Evolutionary conservation across 2,888 invertebrate species (phyloP).

Genomic region (Hypomecis punctinalis): DNA sequence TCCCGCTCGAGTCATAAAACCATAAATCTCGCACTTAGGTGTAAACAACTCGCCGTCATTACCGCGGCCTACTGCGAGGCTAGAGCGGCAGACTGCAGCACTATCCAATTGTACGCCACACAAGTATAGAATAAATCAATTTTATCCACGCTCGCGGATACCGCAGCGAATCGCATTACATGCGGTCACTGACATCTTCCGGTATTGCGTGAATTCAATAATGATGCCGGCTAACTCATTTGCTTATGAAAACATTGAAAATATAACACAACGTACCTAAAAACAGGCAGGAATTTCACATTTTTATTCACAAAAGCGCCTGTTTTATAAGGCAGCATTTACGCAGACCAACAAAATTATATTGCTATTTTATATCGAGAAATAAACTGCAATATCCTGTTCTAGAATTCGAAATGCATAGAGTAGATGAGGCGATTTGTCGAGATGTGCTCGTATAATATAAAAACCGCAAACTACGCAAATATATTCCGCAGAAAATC

Average conservation of each 20-base stretch:
- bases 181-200: slow-evolving; percentile 78
- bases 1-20: too few species aligned
- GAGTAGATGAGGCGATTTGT: slow-evolving; percentile 63
- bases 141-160: slow-evolving; percentile 72
- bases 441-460: slow-evolving; percentile 50
- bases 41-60: too few species aligned
- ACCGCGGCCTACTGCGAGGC: too few species aligned
- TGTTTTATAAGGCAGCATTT: slow-evolving; percentile 22
- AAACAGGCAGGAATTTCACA: background rate
- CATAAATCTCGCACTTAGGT: too few species aligned
- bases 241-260: slow-evolving; percentile 35
- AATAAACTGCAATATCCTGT: slow-evolving; percentile 49
- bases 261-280: background rate
- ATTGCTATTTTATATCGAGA: slow-evolving; percentile 34
- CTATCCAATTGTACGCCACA: slow-evolving; percentile 42
- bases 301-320: slow-evolving; percentile 13
- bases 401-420: slow-evolving; percentile 44
- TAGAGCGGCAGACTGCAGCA: slow-evolving; percentile 37
- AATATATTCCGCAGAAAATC: slow-evolving; percentile 58
- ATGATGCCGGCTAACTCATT: slow-evolving; percentile 40
- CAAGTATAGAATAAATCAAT: slow-evolving; percentile 69
- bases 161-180: slow-evolving; percentile 75
- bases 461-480: slow-evolving; percentile 69
- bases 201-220: slow-evolving; percentile 69
- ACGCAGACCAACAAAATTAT: slow-evolving; percentile 27